Conservation (phyloP, 1,140 invertebrate species). For the Solenopsis fugax region DNA sequence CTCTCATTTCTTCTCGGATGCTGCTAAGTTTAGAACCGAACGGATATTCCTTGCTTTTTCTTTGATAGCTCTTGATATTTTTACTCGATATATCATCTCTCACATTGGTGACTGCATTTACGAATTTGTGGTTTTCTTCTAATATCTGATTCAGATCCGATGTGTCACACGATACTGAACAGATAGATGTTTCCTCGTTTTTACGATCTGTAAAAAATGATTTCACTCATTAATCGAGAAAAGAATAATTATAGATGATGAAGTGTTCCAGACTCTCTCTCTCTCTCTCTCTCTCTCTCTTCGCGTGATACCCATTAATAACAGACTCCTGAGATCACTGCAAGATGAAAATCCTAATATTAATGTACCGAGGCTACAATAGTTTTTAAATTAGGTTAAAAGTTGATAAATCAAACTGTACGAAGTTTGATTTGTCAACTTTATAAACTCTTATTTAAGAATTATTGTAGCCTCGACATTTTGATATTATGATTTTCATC, state of each 20-base stretch:
- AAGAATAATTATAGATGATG: background rate
- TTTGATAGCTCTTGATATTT: slow-evolving; percentile 51
- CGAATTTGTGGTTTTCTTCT: background rate
- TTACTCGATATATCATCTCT: background rate
- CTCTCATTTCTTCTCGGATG: slow-evolving; percentile 76
- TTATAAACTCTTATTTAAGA: no score
- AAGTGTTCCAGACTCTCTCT: no score
- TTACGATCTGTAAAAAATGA: slow-evolving; percentile 25
- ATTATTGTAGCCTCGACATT: no score
- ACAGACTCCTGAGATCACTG: no score
- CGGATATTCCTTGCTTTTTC: slow-evolving; percentile 10
- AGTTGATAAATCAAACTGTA: no score
- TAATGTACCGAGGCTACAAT: no score
- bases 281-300: no score
- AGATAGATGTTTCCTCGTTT: background rate
- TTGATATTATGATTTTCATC: no score
- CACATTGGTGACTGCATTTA: background rate
- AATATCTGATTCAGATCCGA: background rate
- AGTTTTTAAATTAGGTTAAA: no score
- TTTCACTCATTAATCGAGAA: background rate
- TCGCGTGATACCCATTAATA: no score
- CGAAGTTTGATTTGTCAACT: no score
- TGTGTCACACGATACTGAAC: slow-evolving; percentile 55
- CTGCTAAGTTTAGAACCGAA: slow-evolving; percentile 65
- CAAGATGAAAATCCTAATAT: no score